Base-by-base conservation (phyloP, 1,140 invertebrate genomes). In the Drosophila lowei region DNA sequence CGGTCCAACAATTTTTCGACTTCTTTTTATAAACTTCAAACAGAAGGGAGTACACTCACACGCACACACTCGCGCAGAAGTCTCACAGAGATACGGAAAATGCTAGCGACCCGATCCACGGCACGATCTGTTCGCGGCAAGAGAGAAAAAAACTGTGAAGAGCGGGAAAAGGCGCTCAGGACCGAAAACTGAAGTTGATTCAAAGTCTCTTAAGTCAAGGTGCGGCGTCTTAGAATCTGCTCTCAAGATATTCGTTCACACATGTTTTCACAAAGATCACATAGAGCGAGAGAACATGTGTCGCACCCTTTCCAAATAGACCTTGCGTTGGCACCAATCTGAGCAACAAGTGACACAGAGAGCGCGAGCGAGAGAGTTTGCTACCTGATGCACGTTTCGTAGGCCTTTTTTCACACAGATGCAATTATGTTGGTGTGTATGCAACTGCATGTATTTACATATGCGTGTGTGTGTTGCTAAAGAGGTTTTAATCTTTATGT, bases 1-100 rank as follows among this genome's bases (percentile, higher is more conserved):
- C 74, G 70, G 18, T 18, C 77, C 79, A 84, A 79, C 80, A 79
- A 81, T 74, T 71, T 67, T 80, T 38, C 55, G 30, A 86, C 83
- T 88, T 88, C 80, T 86, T 88, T 86, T 85, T 86, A 61, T 88
- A 86, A 86, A 86, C 83, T 86, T 74, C 66, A 78, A 30, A 30
- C 30, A 52, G 49, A 61, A 77, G 73, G 66, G 76, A 68, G 54
- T 59, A 74, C 25, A 60, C 50, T 68, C 54, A 56, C 18, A 63
- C 21, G 43, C 47, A 34, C n/a, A 16, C 46, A 72, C 42, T 43
- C 47, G 43, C 53, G 44, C 63, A 21, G 47, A 53, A 38, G 34
- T 5, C 54, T 5, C 54, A 34, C 61, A 52, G 48, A 65, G 44
- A 46, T 38, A 38, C 34, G 34, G 54, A 72, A 64, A 57, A 50